Evolutionary conservation across 2,113 vertebrate genomes (phyloP).

Genomic region (Conger conger): DNA sequence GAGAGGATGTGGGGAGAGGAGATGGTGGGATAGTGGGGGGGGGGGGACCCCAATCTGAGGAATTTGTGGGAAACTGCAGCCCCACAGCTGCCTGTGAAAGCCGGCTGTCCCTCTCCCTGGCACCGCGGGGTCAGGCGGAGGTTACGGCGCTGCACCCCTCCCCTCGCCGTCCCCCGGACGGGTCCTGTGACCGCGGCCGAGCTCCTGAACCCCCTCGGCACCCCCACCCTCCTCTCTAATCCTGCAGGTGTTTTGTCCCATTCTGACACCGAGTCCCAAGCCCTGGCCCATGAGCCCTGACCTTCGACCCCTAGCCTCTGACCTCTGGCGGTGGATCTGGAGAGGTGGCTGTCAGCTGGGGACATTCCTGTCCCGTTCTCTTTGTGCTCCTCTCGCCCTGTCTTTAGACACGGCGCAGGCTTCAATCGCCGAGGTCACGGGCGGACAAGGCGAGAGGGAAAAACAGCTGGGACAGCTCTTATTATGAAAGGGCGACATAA

Average conservation of each 20-base stretch:
- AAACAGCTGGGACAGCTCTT: constrained; percentile 2
- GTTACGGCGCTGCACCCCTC: background rate
- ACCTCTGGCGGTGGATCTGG: background rate
- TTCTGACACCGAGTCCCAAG: constrained; percentile 12
- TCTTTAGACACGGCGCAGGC: background rate
- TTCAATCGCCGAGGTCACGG: background rate
- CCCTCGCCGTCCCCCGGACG: background rate
- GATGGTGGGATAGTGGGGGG: background rate
- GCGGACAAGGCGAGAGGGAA: background rate
- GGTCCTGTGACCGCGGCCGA: background rate
- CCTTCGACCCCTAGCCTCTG: constrained; percentile 19
- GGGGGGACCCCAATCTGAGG: background rate
- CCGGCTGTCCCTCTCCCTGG: background rate
- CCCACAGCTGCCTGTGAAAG: background rate
- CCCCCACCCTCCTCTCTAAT: background rate
- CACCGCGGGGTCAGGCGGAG: constrained; percentile 9
- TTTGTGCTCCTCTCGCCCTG: background rate
- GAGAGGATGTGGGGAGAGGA: background rate
- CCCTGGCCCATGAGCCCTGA: background rate
- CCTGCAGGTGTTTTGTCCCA: constrained; percentile 27
- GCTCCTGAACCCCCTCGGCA: too few relatives aligned
- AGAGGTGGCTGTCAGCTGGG: background rate
- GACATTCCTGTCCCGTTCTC: background rate
- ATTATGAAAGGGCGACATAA: background rate
- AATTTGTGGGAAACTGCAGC: constrained; percentile 14